Conservation (phyloP, 2,888 invertebrate genomes). For the Tiliacea citrago region DNA sequence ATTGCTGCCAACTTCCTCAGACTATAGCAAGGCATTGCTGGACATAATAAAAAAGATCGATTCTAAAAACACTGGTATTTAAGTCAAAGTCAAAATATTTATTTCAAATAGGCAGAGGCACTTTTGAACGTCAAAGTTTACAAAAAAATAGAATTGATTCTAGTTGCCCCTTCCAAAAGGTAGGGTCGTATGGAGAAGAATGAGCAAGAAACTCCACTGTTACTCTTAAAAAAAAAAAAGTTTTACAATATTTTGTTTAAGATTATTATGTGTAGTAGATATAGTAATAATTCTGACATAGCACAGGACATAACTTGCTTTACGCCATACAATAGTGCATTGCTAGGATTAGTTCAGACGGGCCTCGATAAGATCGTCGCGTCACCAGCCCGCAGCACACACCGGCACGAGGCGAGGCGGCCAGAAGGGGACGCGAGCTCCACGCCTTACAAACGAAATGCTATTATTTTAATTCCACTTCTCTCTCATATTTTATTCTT, state of each 20-base stretch:
- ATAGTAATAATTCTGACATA: too few species aligned
- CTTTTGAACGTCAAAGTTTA: too few species aligned
- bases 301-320: background rate
- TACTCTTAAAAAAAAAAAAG: too few species aligned
- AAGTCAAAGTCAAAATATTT: too few species aligned
- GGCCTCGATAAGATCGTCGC: conserved; percentile 59
- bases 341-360: conserved; percentile 31
- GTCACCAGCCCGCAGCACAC: conserved; percentile 47
- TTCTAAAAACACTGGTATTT: background rate
- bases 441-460: conserved; percentile 75
- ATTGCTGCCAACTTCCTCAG: conserved; percentile 14
- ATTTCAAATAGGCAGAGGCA: too few species aligned
- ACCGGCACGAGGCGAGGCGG: conserved; percentile 31
- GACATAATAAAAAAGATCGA: background rate
- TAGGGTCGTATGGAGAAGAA: too few species aligned
- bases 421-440: conserved; percentile 38
- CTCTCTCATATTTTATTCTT: conserved; percentile 84
- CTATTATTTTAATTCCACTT: conserved; percentile 81
- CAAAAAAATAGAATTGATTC: too few species aligned
- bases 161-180: too few species aligned
- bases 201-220: too few species aligned
- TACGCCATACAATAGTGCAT: conserved; percentile 11
- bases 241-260: too few species aligned
- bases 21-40: background rate
- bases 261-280: too few species aligned